Percentiles rank a stretch among this genome's conserved stretches.
Evolutionary conservation across 2,797 vertebrate species (phyloP).

Genomic region (Kryptopterus vitreolus): DNA sequence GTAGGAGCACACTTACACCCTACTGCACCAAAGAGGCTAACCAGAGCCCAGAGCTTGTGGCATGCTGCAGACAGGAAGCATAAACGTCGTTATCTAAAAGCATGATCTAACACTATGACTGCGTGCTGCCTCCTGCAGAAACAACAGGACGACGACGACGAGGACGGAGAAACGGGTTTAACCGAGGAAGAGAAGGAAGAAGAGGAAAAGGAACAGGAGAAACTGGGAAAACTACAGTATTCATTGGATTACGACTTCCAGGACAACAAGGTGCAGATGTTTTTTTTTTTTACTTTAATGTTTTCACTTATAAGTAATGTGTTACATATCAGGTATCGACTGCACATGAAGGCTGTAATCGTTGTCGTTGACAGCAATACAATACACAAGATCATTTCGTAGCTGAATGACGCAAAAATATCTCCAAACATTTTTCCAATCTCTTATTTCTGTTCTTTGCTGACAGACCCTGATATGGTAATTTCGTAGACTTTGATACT

Average conservation of each 20-base stretch:
- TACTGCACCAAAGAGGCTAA: conserved; percentile 52
- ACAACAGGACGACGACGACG: conserved; percentile 87
- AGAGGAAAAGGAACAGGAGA: conserved; percentile 92
- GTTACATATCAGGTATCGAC: not conserved
- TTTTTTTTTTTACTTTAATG: not conserved
- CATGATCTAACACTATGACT: not conserved
- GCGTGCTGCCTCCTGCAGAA: conserved; percentile 64
- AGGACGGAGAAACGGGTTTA: conserved; percentile 89
- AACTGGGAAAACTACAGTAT: conserved; percentile 95
- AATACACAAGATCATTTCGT: not conserved
- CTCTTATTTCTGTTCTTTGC: not conserved
- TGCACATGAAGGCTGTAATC: not conserved
- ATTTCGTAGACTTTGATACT: not conserved
- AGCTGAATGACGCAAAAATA: not conserved
- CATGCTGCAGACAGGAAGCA: conserved; percentile 70
- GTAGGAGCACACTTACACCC: conserved; percentile 29
- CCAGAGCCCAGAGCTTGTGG: conserved; percentile 72
- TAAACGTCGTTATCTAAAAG: not conserved
- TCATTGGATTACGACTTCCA: conserved; percentile 97
- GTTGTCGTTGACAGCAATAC: not conserved
- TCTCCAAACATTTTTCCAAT: not conserved
- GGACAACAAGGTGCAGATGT: conserved; percentile 84
- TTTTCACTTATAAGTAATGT: not conserved
- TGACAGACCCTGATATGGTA: not conserved
- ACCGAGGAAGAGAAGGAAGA: conserved; percentile 94